Percentiles rank a stretch among this genome's conserved stretches.
Evolutionary conservation across 2,797 vertebrate genomes (phyloP).

Genomic region (Amniataba percoides): DNA sequence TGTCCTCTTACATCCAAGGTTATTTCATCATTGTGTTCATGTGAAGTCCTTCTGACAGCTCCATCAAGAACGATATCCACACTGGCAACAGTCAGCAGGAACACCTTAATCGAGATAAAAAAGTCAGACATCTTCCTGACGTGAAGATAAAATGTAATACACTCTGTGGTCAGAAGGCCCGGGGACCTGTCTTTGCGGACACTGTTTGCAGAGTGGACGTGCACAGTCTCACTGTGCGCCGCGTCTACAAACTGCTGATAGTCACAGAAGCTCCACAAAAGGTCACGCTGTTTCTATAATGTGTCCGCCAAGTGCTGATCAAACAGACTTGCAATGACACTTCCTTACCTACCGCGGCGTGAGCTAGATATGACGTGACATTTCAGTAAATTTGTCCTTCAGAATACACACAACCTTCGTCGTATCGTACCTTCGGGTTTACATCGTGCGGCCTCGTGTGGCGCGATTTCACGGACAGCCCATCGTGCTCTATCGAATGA

Average conservation of each 20-base stretch:
- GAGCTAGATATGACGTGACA: slow-evolving; percentile 61
- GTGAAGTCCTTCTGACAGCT: slow-evolving; percentile 27
- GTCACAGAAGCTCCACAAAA: slow-evolving; percentile 60
- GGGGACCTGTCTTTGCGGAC: slow-evolving; percentile 8
- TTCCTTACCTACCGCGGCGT: slow-evolving; percentile 50
- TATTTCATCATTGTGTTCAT: slow-evolving; percentile 10
- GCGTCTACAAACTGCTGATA: slow-evolving; percentile 63
- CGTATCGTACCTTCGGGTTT: slow-evolving; percentile 19
- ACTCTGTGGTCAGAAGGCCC: neutral
- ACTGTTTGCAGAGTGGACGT: slow-evolving; percentile 21
- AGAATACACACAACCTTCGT: slow-evolving; percentile 23
- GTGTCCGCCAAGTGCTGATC: slow-evolving; percentile 58
- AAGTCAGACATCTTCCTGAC: neutral
- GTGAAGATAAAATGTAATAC: slow-evolving; percentile 26
- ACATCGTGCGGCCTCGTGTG: slow-evolving; percentile 2
- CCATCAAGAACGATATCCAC: slow-evolving; percentile 21
- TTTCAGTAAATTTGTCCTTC: slow-evolving; percentile 68
- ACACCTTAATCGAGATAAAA: slow-evolving; percentile 21
- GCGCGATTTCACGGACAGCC: slow-evolving; percentile 30
- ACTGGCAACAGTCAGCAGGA: slow-evolving; percentile 13
- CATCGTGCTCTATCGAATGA: neutral
- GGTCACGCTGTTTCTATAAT: slow-evolving; percentile 57
- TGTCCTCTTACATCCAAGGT: slow-evolving; percentile 2
- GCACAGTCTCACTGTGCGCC: neutral
- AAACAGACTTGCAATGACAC: slow-evolving; percentile 55